Conservation (phyloP, 2,113 vertebrate genomes). For the Mola mola region DNA sequence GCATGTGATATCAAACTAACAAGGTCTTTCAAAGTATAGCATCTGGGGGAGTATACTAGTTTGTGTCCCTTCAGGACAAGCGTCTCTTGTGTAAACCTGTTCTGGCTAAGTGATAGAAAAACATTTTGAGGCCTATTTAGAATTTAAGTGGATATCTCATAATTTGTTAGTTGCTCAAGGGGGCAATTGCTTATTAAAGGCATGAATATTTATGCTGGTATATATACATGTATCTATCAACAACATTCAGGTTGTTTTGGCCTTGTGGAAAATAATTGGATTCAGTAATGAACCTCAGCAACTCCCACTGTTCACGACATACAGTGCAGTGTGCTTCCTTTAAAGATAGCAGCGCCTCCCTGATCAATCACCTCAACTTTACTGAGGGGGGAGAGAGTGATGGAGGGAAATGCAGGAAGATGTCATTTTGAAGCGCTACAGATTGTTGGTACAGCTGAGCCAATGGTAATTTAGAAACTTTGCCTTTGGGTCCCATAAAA, state of each 20-base stretch:
- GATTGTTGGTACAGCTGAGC: not conserved
- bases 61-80: slow-evolving; percentile 57
- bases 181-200: slow-evolving; percentile 69
- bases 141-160: slow-evolving; percentile 71
- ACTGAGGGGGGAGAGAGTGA: not conserved
- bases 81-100: slow-evolving; percentile 70
- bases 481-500: not conserved
- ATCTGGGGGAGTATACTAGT: slow-evolving; percentile 28
- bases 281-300: slow-evolving; percentile 64
- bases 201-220: slow-evolving; percentile 72
- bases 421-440: not conserved
- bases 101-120: slow-evolving; percentile 68
- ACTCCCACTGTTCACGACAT: slow-evolving; percentile 61
- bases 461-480: too few species aligned
- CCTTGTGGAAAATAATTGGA: slow-evolving; percentile 65
- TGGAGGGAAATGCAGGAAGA: not conserved
- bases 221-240: slow-evolving; percentile 72
- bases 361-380: slow-evolving; percentile 30
- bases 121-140: slow-evolving; percentile 70
- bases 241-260: slow-evolving; percentile 72
- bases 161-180: slow-evolving; percentile 68
- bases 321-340: slow-evolving; percentile 50
- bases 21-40: slow-evolving; percentile 61
- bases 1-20: slow-evolving; percentile 52
- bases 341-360: slow-evolving; percentile 33